Evolutionary conservation across 2,888 invertebrate genomes (phyloP).

Genomic region (Phyllotreta striolata): DNA sequence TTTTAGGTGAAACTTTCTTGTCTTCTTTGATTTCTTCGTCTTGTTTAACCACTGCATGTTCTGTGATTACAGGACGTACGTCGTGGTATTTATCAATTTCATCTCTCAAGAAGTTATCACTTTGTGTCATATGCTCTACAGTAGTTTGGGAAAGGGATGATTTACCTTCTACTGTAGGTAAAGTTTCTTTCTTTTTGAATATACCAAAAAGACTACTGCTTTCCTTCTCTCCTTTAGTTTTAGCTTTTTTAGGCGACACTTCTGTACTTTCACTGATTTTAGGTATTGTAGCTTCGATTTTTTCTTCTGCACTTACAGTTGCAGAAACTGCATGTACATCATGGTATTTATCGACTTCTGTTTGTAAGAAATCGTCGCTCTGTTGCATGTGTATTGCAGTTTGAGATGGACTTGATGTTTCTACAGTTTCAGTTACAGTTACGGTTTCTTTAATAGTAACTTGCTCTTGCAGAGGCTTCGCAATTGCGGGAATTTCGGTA

Average conservation of each 20-base stretch:
- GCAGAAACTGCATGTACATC: constrained; percentile 35
- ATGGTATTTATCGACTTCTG: constrained; percentile 42
- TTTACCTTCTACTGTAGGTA: not conserved
- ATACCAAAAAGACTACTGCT: constrained; percentile 42
- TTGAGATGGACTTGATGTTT: constrained; percentile 24
- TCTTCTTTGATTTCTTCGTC: not conserved
- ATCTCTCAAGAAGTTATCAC: constrained; percentile 35
- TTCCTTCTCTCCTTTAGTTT: constrained; percentile 28
- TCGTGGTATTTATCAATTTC: constrained; percentile 40
- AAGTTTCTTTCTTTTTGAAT: constrained; percentile 37
- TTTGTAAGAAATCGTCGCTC: constrained; percentile 32
- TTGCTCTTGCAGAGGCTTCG: too few species aligned
- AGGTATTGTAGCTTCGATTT: constrained; percentile 19
- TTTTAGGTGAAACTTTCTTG: constrained; percentile 18
- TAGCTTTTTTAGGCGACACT: constrained; percentile 16
- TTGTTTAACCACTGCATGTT: constrained; percentile 2
- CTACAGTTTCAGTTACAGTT: not conserved
- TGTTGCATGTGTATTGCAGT: constrained; percentile 2
- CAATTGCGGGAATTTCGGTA: not conserved
- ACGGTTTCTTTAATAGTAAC: too few species aligned
- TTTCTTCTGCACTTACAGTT: not conserved
- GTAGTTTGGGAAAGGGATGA: not conserved
- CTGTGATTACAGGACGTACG: constrained; percentile 35
- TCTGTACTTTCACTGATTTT: constrained; percentile 36
- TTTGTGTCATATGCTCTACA: constrained; percentile 18